These are phyloP conservation scores for Temnothorax unifasciatus DNA, from an alignment of 2,888 invertebrate species.

Conservation along the genomic window DNA sequence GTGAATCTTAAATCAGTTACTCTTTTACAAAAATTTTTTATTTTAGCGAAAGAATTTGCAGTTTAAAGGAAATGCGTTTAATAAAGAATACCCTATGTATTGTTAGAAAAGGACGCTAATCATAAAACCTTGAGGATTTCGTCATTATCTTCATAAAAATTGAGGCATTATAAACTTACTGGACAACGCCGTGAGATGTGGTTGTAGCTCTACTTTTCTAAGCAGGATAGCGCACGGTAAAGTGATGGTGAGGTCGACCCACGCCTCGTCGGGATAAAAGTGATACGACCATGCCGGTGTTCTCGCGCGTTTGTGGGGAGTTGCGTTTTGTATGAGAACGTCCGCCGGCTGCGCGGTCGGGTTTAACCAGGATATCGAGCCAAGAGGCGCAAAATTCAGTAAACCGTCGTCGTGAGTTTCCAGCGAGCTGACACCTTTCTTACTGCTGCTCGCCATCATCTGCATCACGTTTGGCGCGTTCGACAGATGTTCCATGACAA, in stretches of 20 bases:
- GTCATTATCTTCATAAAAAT: not conserved
- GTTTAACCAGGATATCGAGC: constrained; percentile 92
- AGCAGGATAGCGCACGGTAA: constrained; percentile 96
- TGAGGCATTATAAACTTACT: constrained; percentile 86
- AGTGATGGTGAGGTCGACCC: constrained; percentile 94
- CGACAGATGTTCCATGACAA: constrained; percentile 90
- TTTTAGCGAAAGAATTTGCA: not conserved
- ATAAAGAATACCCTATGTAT: not conserved
- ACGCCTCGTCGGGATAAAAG: constrained; percentile 96
- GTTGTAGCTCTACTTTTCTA: constrained; percentile 95
- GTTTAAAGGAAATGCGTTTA: constrained; percentile 6
- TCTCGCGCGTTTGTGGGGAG: constrained; percentile 94
- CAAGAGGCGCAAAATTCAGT: constrained; percentile 96
- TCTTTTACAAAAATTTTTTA: not conserved
- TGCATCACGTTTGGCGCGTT: constrained; percentile 86
- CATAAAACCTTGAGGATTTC: not conserved
- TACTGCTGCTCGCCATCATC: constrained; percentile 85
- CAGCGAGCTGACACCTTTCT: constrained; percentile 84
- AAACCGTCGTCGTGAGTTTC: constrained; percentile 91
- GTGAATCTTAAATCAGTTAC: not conserved
- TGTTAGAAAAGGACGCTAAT: not conserved
- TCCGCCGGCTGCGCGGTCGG: constrained; percentile 96
- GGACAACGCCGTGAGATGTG: constrained; percentile 93
- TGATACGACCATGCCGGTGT: constrained; percentile 98
- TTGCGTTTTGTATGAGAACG: constrained; percentile 93